Base-by-base conservation (phyloP, 92 coral and sea anemone species). In the Phenganax subtilis region DNA sequence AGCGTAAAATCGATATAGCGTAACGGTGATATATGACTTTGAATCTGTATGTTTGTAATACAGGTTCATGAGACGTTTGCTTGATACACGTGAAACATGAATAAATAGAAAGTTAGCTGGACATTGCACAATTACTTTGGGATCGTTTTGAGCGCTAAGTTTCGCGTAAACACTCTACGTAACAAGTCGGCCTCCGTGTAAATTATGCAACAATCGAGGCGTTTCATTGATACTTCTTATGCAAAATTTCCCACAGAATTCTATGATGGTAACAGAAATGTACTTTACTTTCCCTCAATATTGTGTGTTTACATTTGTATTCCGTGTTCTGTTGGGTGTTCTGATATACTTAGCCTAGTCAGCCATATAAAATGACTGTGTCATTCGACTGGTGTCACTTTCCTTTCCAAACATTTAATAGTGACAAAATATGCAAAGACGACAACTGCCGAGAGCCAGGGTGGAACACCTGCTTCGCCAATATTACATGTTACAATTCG, bases 11-110 rank as follows among this genome's bases (percentile, higher is more conserved):
- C n/a, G n/a, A n/a, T n/a, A n/a, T n/a, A n/a, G n/a, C n/a, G n/a
- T n/a, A n/a, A n/a, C n/a, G n/a, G n/a, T n/a, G n/a, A n/a, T n/a
- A n/a, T n/a, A n/a, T n/a, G n/a, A n/a, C n/a, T n/a, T n/a, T n/a
- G n/a, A n/a, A n/a, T n/a, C n/a, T n/a, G n/a, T n/a, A n/a, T n/a
- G n/a, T n/a, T n/a, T n/a, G n/a, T n/a, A n/a, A n/a, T n/a, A 51
- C 12, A 28, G 51, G 10, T 28, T 31, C 27, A 62, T 62, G 14
- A 62, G 14, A 66, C 51, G 72, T 66, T 30, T 16, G 51, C 37
- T 66, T 66, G 72, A n/a, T 53, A 66, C 72, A 51, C 51, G 72
- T 66, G n/a, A n/a, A n/a, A n/a, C n/a, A n/a, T n/a, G n/a, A n/a
- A n/a, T n/a, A n/a, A n/a, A n/a, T n/a, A n/a, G n/a, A n/a, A n/a